Evolutionary conservation across 2,797 vertebrate species (phyloP).

Genomic region (Leptatherina wallacei): DNA sequence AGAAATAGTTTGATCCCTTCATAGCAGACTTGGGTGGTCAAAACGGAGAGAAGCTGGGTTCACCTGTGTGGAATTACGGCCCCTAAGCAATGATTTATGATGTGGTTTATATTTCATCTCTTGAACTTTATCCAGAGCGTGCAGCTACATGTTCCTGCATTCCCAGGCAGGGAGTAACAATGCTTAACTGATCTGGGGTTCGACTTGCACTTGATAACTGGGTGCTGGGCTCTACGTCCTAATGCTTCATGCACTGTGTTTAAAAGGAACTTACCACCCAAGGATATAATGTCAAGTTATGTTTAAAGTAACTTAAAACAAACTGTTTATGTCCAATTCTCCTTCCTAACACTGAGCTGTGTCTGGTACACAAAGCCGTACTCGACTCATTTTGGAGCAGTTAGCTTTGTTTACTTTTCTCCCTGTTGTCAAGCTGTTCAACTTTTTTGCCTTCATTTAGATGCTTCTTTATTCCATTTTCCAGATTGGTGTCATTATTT

Average conservation of each 20-base stretch:
- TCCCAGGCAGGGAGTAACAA: constrained; percentile 79
- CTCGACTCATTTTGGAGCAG: too few relatives aligned
- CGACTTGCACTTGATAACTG: constrained; percentile 56
- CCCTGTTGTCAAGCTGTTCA: too few relatives aligned
- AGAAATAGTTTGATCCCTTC: constrained; percentile 44
- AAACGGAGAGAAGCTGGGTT: constrained; percentile 66
- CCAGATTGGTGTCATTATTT: too few relatives aligned
- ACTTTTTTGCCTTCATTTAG: too few relatives aligned
- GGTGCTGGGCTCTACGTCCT: constrained; percentile 43
- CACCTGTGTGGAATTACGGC: constrained; percentile 77
- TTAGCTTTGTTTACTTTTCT: too few relatives aligned
- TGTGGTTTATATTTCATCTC: constrained; percentile 85
- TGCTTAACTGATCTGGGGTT: constrained; percentile 71
- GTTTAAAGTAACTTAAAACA: neutral
- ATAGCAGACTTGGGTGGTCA: constrained; percentile 76
- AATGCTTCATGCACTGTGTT: constrained; percentile 10
- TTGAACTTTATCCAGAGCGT: constrained; percentile 76
- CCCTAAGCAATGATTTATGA: constrained; percentile 79
- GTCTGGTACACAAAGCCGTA: too few relatives aligned
- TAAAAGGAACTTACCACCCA: constrained; percentile 15
- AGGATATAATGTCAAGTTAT: neutral
- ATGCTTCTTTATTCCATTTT: too few relatives aligned
- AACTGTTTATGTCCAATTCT: neutral
- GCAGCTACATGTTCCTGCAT: constrained; percentile 77
- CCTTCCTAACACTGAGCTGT: neutral